Conservation (phyloP, 1,140 invertebrate species). For the Drosophila teissieri region DNA sequence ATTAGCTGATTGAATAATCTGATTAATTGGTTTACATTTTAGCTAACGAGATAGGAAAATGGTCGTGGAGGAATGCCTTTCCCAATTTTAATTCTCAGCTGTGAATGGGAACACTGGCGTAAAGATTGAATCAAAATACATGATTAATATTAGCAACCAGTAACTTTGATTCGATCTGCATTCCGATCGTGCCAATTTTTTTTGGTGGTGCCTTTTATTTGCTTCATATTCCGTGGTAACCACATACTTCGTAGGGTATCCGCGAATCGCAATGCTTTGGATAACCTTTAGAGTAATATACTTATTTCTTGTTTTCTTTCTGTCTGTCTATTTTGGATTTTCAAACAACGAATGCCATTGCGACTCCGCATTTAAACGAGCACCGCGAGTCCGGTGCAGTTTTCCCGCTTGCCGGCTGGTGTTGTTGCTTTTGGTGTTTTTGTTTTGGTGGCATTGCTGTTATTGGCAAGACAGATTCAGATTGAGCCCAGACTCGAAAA, state of each 20-base stretch:
- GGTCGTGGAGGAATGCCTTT: neutral
- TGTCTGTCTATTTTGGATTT: slow-evolving; percentile 48
- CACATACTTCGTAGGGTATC: neutral
- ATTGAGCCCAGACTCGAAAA: slow-evolving; percentile 48
- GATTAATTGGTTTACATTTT: slow-evolving; percentile 20
- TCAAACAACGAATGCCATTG: slow-evolving; percentile 51
- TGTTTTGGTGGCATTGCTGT: slow-evolving; percentile 34
- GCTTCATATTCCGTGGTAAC: neutral
- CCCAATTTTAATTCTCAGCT: neutral
- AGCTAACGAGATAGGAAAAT: slow-evolving; percentile 8
- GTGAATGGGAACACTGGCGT: slow-evolving; percentile 4
- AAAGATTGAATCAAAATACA: slow-evolving; percentile 5
- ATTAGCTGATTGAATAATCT: slow-evolving; percentile 16
- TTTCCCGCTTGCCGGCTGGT: slow-evolving; percentile 8
- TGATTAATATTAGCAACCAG: neutral
- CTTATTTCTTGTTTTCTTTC: slow-evolving; percentile 54
- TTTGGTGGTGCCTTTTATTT: neutral
- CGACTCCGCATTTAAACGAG: slow-evolving; percentile 51
- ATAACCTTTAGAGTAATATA: slow-evolving; percentile 45
- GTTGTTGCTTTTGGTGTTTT: slow-evolving; percentile 6
- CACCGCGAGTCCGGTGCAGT: slow-evolving; percentile 25
- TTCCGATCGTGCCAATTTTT: neutral
- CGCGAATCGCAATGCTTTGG: neutral
- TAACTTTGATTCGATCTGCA: neutral
- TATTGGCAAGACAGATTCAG: slow-evolving; percentile 52